These are phyloP conservation scores for Nothobranchius furzeri DNA, from an alignment of 2,113 vertebrate genomes.

Conservation along the genomic window DNA sequence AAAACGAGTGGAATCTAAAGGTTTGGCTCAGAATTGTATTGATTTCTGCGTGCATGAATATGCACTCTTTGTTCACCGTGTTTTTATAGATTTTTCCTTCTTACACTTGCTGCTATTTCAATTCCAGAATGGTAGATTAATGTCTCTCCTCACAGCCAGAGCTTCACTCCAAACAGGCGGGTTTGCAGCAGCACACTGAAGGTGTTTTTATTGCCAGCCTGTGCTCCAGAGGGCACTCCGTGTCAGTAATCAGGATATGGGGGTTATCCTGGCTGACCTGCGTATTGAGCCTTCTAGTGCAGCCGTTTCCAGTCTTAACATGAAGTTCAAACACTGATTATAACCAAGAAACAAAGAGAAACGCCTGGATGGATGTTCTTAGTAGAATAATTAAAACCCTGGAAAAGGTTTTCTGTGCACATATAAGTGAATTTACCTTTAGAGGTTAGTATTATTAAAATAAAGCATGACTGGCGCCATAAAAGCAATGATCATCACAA, in stretches of 20 bases:
- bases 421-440: not conserved
- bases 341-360: slow-evolving; percentile 30
- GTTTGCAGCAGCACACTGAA: slow-evolving; percentile 54
- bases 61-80: slow-evolving; percentile 18
- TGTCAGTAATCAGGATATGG: slow-evolving; percentile 83
- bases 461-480: not conserved
- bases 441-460: not conserved
- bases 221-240: slow-evolving; percentile 72
- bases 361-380: slow-evolving; percentile 6
- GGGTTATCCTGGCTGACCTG: slow-evolving; percentile 84
- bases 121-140: slow-evolving; percentile 15
- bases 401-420: no score
- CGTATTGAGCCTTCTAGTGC: slow-evolving; percentile 70
- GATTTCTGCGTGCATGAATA: slow-evolving; percentile 29
- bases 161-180: slow-evolving; percentile 22
- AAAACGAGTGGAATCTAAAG: slow-evolving; percentile 58
- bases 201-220: slow-evolving; percentile 68
- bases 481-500: not conserved
- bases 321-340: slow-evolving; percentile 46
- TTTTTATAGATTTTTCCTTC: not conserved
- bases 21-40: slow-evolving; percentile 16
- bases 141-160: slow-evolving; percentile 16
- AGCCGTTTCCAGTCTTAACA: slow-evolving; percentile 60
- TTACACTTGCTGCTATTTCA: not conserved
- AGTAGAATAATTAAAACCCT: no score